phyloP scores from a whole-genome alignment of 2,888 invertebrate genomes.

The Trissolcus japonicus region DNA sequence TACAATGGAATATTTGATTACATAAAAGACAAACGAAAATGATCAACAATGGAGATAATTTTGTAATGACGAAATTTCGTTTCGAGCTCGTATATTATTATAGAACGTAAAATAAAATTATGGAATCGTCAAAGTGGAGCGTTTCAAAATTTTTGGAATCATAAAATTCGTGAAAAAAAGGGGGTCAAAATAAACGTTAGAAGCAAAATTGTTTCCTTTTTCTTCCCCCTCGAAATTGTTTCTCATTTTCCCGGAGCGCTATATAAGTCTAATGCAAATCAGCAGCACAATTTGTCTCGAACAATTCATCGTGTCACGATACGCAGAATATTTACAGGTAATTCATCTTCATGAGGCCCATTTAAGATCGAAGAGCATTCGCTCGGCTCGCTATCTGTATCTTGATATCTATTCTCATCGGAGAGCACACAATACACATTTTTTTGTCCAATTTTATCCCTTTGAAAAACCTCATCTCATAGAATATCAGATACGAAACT shows the following conservation, averaged over 20 bases:
- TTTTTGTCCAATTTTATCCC: slow-evolving; percentile 20
- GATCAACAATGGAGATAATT: slow-evolving; percentile 2
- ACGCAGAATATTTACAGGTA: slow-evolving; percentile 28
- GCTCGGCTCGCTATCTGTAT: neutral
- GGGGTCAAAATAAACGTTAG: too few relatives aligned
- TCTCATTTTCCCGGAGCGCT: too few relatives aligned
- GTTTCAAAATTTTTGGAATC: too few relatives aligned
- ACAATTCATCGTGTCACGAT: slow-evolving; percentile 28
- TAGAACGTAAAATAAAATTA: neutral
- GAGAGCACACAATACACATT: slow-evolving; percentile 28
- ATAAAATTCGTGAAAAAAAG: too few relatives aligned
- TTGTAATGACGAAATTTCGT: slow-evolving; percentile 7
- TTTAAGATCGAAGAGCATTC: slow-evolving; percentile 22
- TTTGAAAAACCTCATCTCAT: slow-evolving; percentile 12
- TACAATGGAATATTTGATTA: slow-evolving; percentile 13
- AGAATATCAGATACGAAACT: slow-evolving; percentile 30
- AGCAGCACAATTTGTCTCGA: neutral
- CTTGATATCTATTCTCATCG: slow-evolving; percentile 18
- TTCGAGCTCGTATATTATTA: neutral
- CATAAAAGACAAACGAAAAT: slow-evolving; percentile 15
- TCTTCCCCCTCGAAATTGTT: too few relatives aligned
- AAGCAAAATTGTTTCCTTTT: too few relatives aligned
- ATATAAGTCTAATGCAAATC: slow-evolving; percentile 31
- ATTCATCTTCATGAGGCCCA: slow-evolving; percentile 35
- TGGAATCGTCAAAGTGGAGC: neutral